A percentile compares a stretch with the other conserved stretches of the same genome.
These are phyloP conservation scores for Hephaestus fuliginosus DNA, from an alignment of 2,797 vertebrate species.

Conservation along the genomic window DNA sequence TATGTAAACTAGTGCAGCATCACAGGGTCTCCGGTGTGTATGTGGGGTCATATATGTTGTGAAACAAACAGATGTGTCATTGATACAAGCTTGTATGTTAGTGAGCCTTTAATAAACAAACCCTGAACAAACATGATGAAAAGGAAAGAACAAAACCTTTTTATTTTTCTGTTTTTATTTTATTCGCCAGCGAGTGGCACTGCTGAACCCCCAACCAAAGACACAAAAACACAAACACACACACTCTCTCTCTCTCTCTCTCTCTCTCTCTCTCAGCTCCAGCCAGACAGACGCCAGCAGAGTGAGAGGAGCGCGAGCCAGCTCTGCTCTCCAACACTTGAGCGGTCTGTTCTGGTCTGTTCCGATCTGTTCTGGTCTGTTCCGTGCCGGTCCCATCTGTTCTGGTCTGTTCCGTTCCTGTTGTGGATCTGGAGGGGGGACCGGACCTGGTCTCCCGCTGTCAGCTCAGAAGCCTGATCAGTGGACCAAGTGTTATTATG, in stretches of 20 bases:
- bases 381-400: too few relatives aligned
- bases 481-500: neutral
- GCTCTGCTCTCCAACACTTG: neutral
- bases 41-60: too few relatives aligned
- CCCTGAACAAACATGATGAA: too few relatives aligned
- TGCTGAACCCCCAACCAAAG: too few relatives aligned
- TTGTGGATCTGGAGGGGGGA: neutral
- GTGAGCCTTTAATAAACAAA: too few relatives aligned
- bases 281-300: conserved; percentile 70
- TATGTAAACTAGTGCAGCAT: too few relatives aligned
- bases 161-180: too few relatives aligned
- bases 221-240: too few relatives aligned
- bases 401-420: neutral
- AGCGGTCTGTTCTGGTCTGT: neutral
- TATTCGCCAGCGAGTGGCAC: neutral
- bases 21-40: too few relatives aligned
- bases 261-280: conserved; percentile 12
- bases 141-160: too few relatives aligned
- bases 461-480: neutral
- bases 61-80: too few relatives aligned
- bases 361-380: neutral
- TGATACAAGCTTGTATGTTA: too few relatives aligned
- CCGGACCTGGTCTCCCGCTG: neutral
- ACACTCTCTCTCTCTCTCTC: neutral
- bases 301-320: conserved; percentile 35